phyloP scores from a whole-genome alignment of 2,113 vertebrate genomes.

The Elephas maximus region DNA sequence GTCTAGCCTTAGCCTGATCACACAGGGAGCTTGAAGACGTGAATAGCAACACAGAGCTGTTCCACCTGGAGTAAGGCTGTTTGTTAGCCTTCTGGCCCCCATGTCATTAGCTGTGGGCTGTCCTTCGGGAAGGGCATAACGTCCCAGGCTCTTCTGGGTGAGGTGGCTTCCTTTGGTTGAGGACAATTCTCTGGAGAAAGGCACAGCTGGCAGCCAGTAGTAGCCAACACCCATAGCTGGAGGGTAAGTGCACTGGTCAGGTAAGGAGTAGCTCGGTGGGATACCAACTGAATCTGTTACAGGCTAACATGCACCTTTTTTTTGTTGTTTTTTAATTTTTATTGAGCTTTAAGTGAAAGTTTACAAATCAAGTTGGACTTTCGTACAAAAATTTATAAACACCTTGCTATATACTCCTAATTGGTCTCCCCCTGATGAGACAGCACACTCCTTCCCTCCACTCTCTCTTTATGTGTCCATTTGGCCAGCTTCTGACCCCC shows the following conservation, averaged over 20 bases:
- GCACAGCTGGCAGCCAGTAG: background rate
- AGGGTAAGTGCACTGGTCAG: background rate
- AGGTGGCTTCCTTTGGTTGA: too few relatives aligned
- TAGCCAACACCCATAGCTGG: accelerated
- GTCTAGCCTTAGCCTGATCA: background rate
- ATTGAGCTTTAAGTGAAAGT: too few relatives aligned
- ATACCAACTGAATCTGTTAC: too few relatives aligned
- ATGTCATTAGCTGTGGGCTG: background rate
- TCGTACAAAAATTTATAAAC: too few relatives aligned
- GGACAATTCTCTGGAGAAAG: background rate
- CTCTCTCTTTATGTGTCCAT: too few relatives aligned
- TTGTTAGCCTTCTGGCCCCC: background rate
- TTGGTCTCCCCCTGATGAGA: too few relatives aligned
- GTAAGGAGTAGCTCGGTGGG: background rate
- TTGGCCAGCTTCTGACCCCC: too few relatives aligned
- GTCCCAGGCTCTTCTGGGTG: background rate
- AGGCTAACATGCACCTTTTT: background rate
- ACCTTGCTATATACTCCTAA: too few relatives aligned
- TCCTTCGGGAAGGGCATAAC: background rate
- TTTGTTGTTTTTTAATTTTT: too few relatives aligned
- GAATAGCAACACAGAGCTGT: too few relatives aligned
- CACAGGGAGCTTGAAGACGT: background rate
- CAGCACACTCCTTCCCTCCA: too few relatives aligned
- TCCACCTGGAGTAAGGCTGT: background rate
- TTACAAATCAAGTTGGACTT: too few relatives aligned